These are phyloP conservation scores for Drosophila fungiperda DNA, from an alignment of 2,888 invertebrate species.

Conservation along the genomic window DNA sequence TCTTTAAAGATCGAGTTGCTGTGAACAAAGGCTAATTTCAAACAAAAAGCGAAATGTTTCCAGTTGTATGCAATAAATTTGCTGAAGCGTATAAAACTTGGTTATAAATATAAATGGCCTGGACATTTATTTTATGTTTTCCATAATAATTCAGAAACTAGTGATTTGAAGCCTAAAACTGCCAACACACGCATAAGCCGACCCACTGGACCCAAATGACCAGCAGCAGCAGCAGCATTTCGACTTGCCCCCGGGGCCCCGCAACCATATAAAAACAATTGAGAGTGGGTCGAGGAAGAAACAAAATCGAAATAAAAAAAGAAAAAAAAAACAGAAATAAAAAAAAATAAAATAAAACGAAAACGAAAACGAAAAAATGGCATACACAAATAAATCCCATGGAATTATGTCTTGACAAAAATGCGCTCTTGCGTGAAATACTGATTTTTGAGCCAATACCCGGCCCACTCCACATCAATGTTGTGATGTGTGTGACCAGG, in stretches of 20 bases:
- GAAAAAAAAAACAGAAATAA: not conserved
- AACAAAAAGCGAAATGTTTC: constrained; percentile 23
- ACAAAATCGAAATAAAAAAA: constrained; percentile 52
- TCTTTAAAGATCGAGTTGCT: constrained; percentile 24
- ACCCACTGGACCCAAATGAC: constrained; percentile 36
- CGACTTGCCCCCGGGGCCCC: constrained; percentile 18
- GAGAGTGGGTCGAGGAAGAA: constrained; percentile 25
- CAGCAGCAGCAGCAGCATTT: constrained; percentile 34
- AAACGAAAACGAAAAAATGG: constrained; percentile 30
- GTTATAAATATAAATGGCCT: constrained; percentile 77
- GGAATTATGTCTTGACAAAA: constrained; percentile 81
- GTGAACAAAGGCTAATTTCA: constrained; percentile 42
- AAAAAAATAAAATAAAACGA: constrained; percentile 5
- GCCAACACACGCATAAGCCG: constrained; percentile 73
- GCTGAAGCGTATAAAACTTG: constrained; percentile 67
- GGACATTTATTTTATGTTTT: constrained; percentile 77
- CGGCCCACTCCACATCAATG: constrained; percentile 16
- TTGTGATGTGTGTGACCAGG: constrained; percentile 61
- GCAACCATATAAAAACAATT: constrained; percentile 66
- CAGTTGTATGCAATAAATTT: constrained; percentile 62
- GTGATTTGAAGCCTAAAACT: constrained; percentile 72
- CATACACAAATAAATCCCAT: constrained; percentile 80
- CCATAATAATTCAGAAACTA: constrained; percentile 78
- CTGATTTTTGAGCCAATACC: constrained; percentile 65
- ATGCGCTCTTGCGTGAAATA: constrained; percentile 80